Evolutionary conservation across 2,888 invertebrate genomes (phyloP).

Genomic region (Drosophila fulvimacula): DNA sequence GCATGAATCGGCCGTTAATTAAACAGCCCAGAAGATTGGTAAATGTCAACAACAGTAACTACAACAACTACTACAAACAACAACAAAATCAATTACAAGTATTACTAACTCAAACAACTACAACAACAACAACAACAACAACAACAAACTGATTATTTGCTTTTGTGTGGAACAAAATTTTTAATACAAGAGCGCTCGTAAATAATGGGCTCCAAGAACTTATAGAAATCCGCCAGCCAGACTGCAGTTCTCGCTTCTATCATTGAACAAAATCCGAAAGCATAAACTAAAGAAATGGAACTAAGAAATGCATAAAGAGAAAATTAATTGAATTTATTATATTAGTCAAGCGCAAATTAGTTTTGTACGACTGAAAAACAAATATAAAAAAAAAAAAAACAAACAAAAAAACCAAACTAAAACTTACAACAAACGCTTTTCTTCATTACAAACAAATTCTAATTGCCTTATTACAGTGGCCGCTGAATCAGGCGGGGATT

Average conservation of each 20-base stretch:
- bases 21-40: slow-evolving; percentile 97
- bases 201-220: slow-evolving; percentile 69
- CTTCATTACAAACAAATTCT: slow-evolving; percentile 72
- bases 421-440: slow-evolving; percentile 49
- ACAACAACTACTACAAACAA: slow-evolving; percentile 33
- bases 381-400: slow-evolving; percentile 42
- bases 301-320: slow-evolving; percentile 53
- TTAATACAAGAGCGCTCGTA: slow-evolving; percentile 20
- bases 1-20: slow-evolving; percentile 95
- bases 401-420: slow-evolving; percentile 44
- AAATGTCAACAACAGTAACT: slow-evolving; percentile 80
- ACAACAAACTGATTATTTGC: slow-evolving; percentile 36
- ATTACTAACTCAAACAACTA: slow-evolving; percentile 54
- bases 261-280: slow-evolving; percentile 53
- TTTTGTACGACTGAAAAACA: slow-evolving; percentile 57
- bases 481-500: slow-evolving; percentile 92
- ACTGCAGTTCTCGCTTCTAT: slow-evolving; percentile 77
- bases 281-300: slow-evolving; percentile 35
- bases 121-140: slow-evolving; percentile 9
- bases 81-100: slow-evolving; percentile 46
- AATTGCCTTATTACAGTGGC: slow-evolving; percentile 88
- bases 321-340: slow-evolving; percentile 85
- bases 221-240: slow-evolving; percentile 84
- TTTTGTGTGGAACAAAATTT: slow-evolving; percentile 82
- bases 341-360: slow-evolving; percentile 62